Conservation (phyloP, 2,113 vertebrate genomes). For the Pygoscelis antarcticus region DNA sequence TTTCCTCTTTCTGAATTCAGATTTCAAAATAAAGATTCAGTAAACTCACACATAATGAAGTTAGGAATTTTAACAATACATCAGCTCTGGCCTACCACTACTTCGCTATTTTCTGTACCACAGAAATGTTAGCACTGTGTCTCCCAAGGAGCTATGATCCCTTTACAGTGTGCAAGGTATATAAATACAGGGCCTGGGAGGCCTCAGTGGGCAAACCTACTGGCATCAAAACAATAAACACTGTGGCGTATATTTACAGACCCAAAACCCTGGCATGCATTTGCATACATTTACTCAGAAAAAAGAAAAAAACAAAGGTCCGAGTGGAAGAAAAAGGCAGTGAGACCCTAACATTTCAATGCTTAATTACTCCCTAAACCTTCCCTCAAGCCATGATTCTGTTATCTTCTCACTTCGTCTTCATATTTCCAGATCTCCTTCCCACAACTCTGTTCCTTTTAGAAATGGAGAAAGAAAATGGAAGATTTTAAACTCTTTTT, state of each 20-base stretch:
- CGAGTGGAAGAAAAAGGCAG: not conserved
- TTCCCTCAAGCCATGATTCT: not conserved
- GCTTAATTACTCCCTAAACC: not conserved
- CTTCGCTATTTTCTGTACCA: not conserved
- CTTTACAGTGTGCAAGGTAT: not conserved
- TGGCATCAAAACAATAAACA: not conserved
- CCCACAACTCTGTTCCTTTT: not conserved
- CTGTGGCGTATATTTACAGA: not conserved
- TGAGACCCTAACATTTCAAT: not conserved
- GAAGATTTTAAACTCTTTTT: not conserved
- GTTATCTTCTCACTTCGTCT: not conserved
- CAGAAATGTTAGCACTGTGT: not conserved
- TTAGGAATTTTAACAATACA: not conserved
- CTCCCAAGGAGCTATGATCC: not conserved
- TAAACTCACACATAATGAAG: not conserved
- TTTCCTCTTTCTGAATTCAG: not conserved
- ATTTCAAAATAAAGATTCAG: slow-evolving; percentile 44
- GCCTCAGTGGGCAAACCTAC: not conserved
- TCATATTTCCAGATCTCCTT: not conserved
- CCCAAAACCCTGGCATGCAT: not conserved
- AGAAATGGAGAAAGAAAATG: not conserved
- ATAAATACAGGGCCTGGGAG: not conserved
- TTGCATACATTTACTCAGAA: not conserved
- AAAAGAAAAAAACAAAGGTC: not conserved
- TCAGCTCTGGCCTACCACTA: not conserved